Evolutionary conservation across 2,888 invertebrate species (phyloP).

Genomic region (Peribatodes rhomboidaria): DNA sequence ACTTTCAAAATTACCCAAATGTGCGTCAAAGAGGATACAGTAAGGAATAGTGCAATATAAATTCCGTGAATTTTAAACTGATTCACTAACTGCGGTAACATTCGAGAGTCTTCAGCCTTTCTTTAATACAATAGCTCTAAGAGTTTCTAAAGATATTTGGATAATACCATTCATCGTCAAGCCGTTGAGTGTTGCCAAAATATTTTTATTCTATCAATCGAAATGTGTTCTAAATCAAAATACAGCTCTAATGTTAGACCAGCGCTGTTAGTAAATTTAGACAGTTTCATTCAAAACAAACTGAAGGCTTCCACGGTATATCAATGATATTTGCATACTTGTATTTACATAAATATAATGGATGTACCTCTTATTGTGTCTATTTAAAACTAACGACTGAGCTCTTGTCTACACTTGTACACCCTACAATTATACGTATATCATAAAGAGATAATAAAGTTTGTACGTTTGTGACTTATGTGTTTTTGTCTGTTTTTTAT

Average conservation of each 20-base stretch:
- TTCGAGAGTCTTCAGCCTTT: conserved; percentile 6
- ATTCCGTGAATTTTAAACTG: conserved; percentile 18
- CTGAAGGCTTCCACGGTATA: conserved; percentile 62
- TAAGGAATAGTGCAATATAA: background rate
- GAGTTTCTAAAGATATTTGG: conserved; percentile 28
- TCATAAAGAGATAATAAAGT: no score
- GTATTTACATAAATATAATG: conserved; percentile 50
- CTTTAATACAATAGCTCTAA: conserved; percentile 18
- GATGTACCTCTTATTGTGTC: conserved; percentile 35
- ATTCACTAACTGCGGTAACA: conserved; percentile 17
- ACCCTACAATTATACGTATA: no score
- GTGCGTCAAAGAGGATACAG: conserved; percentile 25
- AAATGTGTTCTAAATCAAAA: conserved; percentile 67
- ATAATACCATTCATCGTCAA: conserved; percentile 18
- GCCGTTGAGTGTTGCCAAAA: conserved; percentile 58
- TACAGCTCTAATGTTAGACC: conserved; percentile 67
- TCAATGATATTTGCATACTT: conserved; percentile 55
- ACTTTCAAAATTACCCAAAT: conserved; percentile 14
- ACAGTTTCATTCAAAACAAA: conserved; percentile 68
- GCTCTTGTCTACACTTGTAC: background rate
- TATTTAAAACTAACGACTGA: conserved; percentile 13
- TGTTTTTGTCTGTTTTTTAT: no score
- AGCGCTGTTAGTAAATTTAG: conserved; percentile 74
- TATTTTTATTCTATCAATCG: conserved; percentile 67
- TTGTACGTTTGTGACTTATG: no score